A percentile compares a stretch with the other conserved stretches of the same genome.
Evolutionary conservation across 2,888 invertebrate genomes (phyloP).

Genomic region (Andrena bicolor): DNA sequence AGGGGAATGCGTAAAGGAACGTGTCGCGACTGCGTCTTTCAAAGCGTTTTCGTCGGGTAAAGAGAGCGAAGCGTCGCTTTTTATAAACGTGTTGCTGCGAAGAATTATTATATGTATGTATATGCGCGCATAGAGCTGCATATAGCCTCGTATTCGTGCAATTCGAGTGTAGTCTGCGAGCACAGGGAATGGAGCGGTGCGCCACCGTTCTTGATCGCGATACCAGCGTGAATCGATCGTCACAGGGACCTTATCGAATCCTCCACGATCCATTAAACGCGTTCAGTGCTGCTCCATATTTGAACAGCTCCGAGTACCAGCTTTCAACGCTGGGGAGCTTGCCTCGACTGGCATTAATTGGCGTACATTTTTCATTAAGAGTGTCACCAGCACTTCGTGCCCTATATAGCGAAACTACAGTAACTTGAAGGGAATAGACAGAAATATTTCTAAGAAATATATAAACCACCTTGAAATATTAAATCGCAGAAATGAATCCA

Average conservation of each 20-base stretch:
- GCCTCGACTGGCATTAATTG: neutral
- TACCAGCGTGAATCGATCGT: conserved; percentile 38
- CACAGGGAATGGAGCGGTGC: conserved; percentile 28
- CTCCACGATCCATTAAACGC: neutral
- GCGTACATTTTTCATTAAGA: neutral
- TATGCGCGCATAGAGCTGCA: conserved; percentile 45
- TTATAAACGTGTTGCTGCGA: conserved; percentile 55
- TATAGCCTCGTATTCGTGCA: conserved; percentile 27
- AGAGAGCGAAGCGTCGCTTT: conserved; percentile 60
- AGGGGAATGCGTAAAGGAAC: conserved; percentile 39
- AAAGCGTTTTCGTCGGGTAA: conserved; percentile 57
- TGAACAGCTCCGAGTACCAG: neutral
- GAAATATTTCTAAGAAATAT: neutral
- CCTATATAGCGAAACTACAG: neutral
- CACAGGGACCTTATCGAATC: conserved; percentile 5
- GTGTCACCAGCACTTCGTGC: neutral
- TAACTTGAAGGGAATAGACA: neutral
- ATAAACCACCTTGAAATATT: too few relatives aligned
- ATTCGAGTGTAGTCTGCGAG: conserved; percentile 30
- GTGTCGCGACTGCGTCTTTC: conserved; percentile 68
- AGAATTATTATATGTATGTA: conserved; percentile 49
- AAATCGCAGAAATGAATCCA: neutral
- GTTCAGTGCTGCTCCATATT: neutral
- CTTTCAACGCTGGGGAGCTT: too few relatives aligned
- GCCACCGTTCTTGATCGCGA: conserved; percentile 59